Base-by-base conservation (phyloP, 1,140 invertebrate genomes). In the Cherax quadricarinatus region DNA sequence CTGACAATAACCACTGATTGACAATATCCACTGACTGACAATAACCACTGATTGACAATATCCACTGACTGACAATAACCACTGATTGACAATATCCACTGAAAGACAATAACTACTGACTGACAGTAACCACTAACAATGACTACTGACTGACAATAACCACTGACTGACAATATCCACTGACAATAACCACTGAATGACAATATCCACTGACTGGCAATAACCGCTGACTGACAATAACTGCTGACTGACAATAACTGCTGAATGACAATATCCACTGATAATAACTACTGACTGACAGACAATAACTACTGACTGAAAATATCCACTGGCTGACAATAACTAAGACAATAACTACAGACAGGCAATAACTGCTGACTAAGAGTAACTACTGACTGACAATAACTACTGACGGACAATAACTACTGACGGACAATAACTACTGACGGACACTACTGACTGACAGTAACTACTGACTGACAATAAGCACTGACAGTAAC, bases 1-100 rank as follows among this genome's bases (percentile, higher is more conserved):
- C 78, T 30, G n/a, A n/a, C n/a, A n/a, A n/a, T n/a, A n/a, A n/a
- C n/a, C n/a, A n/a, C n/a, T n/a, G n/a, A n/a, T n/a, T n/a, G n/a
- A n/a, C n/a, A n/a, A n/a, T n/a, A n/a, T n/a, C n/a, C n/a, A n/a
- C n/a, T n/a, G n/a, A n/a, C n/a, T n/a, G n/a, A n/a, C n/a, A n/a
- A n/a, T n/a, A n/a, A n/a, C n/a, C n/a, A n/a, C n/a, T n/a, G n/a
- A 48, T 4, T 80, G 48, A 80, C 24, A 80, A 80, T 24, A 41
- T 1, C 78, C 30, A 80, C 78, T 80, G 78, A 80, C 78, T 51
- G 78, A n/a, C n/a, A n/a, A n/a, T n/a, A n/a, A n/a, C n/a, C n/a
- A n/a, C n/a, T n/a, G n/a, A n/a, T n/a, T n/a, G n/a, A n/a, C n/a
- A n/a, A n/a, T n/a, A n/a, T n/a, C n/a, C n/a, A n/a, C n/a, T n/a